Percentiles rank a stretch among this genome's conserved stretches.
These are phyloP conservation scores for Eclectus roratus DNA, from an alignment of 2,113 vertebrate genomes.

Conservation along the genomic window DNA sequence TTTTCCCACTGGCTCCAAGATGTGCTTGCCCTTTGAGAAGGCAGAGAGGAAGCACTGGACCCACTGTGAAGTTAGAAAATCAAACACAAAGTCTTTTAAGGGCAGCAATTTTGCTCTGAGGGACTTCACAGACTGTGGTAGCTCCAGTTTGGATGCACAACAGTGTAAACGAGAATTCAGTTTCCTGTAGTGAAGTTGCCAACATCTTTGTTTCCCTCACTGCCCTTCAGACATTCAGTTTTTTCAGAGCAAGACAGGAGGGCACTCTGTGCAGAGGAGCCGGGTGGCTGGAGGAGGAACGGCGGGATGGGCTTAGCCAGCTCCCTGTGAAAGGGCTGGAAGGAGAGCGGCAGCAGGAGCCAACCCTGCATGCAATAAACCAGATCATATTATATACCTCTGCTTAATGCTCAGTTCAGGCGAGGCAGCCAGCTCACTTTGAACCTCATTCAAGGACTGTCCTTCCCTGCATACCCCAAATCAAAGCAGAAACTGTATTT, in stretches of 20 bases:
- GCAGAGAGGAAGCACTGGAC: not conserved
- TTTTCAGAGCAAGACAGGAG: not conserved
- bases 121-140: not conserved
- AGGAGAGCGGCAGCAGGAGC: fast-evolving
- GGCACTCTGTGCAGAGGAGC: not conserved
- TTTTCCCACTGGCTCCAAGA: not conserved
- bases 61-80: not conserved
- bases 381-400: not conserved
- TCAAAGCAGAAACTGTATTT: not conserved
- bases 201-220: not conserved
- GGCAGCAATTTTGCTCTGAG: not conserved
- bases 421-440: not conserved
- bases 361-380: not conserved
- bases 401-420: not conserved
- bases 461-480: not conserved
- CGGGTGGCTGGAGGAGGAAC: fast-evolving
- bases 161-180: not conserved
- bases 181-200: not conserved
- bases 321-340: not conserved
- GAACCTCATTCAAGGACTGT: fast-evolving
- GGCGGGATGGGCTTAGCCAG: not conserved
- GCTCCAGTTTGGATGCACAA: not conserved
- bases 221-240: not conserved
- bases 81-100: not conserved
- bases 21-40: not conserved